Conservation (phyloP, 2,888 invertebrate species). For the Chrysotoxum bicinctum region DNA sequence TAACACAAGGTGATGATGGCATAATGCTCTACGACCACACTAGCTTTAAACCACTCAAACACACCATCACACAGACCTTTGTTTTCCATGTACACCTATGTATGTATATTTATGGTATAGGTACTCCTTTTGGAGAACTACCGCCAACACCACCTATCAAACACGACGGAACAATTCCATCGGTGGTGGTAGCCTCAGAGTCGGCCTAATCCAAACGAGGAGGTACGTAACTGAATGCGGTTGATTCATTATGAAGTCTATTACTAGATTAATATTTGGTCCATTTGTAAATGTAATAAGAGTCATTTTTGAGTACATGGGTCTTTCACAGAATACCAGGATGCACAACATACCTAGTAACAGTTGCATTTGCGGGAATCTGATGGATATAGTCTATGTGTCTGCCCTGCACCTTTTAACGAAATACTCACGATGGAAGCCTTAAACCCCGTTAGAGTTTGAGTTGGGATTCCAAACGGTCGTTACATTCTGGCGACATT, state of each 20-base stretch:
- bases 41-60: slow-evolving; percentile 41
- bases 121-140: neutral
- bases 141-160: neutral
- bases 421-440: slow-evolving; percentile 32
- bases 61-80: neutral
- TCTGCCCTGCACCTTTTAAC: slow-evolving; percentile 1
- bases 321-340: neutral
- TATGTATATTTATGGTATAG: neutral
- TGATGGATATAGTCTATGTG: neutral
- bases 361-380: neutral
- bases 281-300: slow-evolving; percentile 66
- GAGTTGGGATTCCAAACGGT: neutral
- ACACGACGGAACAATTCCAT: neutral
- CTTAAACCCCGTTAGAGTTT: neutral
- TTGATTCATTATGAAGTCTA: slow-evolving; percentile 59
- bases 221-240: slow-evolving; percentile 41
- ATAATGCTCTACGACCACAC: slow-evolving; percentile 27
- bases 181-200: neutral
- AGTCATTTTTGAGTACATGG: slow-evolving; percentile 40
- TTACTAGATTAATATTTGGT: slow-evolving; percentile 68
- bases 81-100: neutral
- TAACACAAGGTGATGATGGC: slow-evolving; percentile 14
- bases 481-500: slow-evolving; percentile 48
- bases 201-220: slow-evolving; percentile 31
- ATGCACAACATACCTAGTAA: neutral